Base-by-base conservation (phyloP, 1,140 invertebrate genomes). In the Amphibalanus amphitrite region DNA sequence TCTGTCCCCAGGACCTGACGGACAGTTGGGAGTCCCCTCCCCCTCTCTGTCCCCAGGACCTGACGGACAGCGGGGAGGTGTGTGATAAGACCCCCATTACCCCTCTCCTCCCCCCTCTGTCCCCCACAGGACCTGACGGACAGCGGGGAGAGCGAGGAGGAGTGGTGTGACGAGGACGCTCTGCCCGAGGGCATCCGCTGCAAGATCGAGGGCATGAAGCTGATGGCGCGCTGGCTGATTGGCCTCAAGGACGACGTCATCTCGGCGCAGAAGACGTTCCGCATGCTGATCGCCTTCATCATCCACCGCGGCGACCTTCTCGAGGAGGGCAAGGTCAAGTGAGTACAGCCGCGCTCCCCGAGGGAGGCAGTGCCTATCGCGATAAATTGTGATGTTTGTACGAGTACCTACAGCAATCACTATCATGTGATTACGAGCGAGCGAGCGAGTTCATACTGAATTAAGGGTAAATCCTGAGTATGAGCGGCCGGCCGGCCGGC, bases 181-280 rank as follows among this genome's bases (percentile, higher is more conserved):
- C 82, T 97, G 23, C 91, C 93, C 0, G 89, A 93, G 77, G 92
- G 95, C 79, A 96, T 93, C 0, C 85, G 90, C 71, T 94, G 92
- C 79, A 95, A 96, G 84, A 78, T 86, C 29, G 93, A 97, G 81
- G 94, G 91, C 0, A 85, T 98, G 74, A 98, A 98, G 80, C 89
- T 94, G 72, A 95, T 98, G 88, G 93, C 93, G 0, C 85, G 95
- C 33, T 98, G 95, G 95, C 82, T 98, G 23, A 81, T 97, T 40
- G 95, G 95, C 0, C 80, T 97, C 10, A 95, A 95, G 81, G 87
- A 87, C 69, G 90, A 94, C 76, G 88, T 88, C 73, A 85, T 93
- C 64, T 92, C 92, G 0, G 93, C 92, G 0, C 91, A 93, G 78
- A 96, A 96, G 79, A 97, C 95, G 17, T 92, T 98, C 79, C 84